Evolutionary conservation across 2,113 vertebrate species (phyloP), one percentile per base, ranked within the genome.

Genomic region (Cephalopterus ornatus): DNA sequence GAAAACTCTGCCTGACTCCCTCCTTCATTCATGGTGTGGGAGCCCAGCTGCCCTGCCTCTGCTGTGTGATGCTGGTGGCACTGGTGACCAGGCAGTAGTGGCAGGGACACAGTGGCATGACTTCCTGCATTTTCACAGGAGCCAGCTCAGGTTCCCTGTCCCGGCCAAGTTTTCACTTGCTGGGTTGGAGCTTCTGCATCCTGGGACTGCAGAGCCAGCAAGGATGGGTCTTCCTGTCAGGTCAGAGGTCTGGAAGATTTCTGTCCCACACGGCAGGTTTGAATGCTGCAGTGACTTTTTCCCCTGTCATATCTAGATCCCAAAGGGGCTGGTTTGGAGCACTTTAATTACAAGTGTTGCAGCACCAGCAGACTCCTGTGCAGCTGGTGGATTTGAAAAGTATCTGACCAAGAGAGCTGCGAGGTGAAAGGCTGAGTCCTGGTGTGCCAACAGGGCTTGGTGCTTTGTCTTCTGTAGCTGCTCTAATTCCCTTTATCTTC

Each of bases 121-220:
- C 63, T 63, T 73, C 23, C 44, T 70, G 42, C 23, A 28, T 21
- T 58, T 14, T 4, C 35, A 55, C 6, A 65, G 20, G 4, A 72
- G 14, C 8, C 76, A 88, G 15, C 32, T 66, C 21, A n/a, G 14
- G 27, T 22, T 88, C 16, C 22, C 1, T 5, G 41, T 52, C 42
- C 32, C 37, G 78, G 50, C 2, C 0, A 0, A 33, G 33, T 23
- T 74, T 88, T 62, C 1, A 0, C 18, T 88, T 58, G 22, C 18
- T 73, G 12, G 5, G 32, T 32, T 35, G 10, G 26, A 15, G 5
- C 4, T 83, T 71, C 44, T 74, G 16, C 59, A 55, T 28, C 27
- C 11, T 56, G 59, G 30, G 61, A n/a, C 26, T 72, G 41, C 47
- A 49, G 58, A 72, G 21, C 28, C 28, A 39, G 15, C 32, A 70